A percentile compares a stretch with the other conserved stretches of the same genome.
phyloP scores from a whole-genome alignment of 2,113 vertebrate genomes.

The Tychaedon coryphoeus region DNA sequence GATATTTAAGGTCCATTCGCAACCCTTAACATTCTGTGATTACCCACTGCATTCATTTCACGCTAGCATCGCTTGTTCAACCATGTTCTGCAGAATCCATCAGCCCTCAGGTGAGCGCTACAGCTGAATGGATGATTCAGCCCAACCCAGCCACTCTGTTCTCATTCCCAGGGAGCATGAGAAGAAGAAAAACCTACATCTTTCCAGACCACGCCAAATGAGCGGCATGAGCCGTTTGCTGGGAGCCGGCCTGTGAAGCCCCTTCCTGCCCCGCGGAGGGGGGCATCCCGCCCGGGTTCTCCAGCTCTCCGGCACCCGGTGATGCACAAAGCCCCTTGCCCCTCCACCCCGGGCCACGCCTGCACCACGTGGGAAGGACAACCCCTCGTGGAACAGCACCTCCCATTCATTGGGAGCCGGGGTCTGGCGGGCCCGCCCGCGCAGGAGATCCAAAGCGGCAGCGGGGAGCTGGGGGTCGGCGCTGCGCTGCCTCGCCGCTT shows the following conservation, averaged over 20 bases:
- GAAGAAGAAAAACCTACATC: no score
- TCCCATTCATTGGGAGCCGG: background rate
- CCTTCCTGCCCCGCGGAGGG: no score
- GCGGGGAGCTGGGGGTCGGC: background rate
- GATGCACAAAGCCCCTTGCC: no score
- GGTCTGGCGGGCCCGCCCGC: background rate
- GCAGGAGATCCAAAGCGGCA: background rate
- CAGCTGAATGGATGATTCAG: rapidly evolving
- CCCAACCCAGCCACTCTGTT: background rate
- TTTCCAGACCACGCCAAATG: background rate
- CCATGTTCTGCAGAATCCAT: background rate
- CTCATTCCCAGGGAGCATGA: background rate
- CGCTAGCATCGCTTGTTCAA: background rate
- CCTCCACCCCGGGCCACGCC: no score
- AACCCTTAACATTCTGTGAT: background rate
- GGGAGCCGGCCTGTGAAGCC: no score
- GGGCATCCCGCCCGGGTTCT: no score
- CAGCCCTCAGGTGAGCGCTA: rapidly evolving
- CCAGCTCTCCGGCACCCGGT: no score
- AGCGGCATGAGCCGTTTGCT: no score
- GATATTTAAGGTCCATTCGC: background rate
- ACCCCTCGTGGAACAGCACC: background rate
- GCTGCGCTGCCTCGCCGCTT: background rate
- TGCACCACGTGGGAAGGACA: no score
- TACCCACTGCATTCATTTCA: no score